A percentile compares a stretch with the other conserved stretches of the same genome.
Evolutionary conservation across 2,797 vertebrate species (phyloP).

Genomic region (Melanogrammus aeglefinus): DNA sequence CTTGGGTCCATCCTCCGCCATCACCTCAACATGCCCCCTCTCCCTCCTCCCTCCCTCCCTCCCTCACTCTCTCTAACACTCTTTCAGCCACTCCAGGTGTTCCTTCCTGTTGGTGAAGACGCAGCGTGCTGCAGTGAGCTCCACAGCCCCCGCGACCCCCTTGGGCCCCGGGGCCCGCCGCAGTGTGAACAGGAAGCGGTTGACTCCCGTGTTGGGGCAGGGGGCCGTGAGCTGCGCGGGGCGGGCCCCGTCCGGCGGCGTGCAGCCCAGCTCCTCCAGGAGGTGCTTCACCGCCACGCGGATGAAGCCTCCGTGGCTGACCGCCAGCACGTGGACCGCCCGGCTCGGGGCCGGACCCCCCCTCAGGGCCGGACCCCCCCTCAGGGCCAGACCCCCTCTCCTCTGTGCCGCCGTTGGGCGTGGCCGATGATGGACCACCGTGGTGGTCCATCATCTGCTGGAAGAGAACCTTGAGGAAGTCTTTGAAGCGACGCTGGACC

Average conservation of each 20-base stretch:
- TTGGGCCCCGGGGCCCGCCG: conserved; percentile 31
- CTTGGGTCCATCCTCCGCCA: too few relatives aligned
- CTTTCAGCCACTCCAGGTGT: conserved; percentile 70
- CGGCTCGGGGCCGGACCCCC: conserved; percentile 29
- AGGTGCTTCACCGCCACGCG: conserved; percentile 82
- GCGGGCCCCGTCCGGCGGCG: conserved; percentile 73
- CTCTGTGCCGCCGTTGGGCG: conserved; percentile 12
- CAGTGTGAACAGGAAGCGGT: conserved; percentile 81
- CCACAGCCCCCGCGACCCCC: conserved; percentile 38
- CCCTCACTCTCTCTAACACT: neutral
- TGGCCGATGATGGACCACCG: too few relatives aligned
- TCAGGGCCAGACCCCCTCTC: conserved; percentile 11
- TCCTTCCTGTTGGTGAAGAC: conserved; percentile 87
- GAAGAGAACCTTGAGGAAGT: conserved; percentile 86
- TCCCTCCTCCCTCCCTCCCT: neutral
- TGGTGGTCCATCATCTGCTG: conserved; percentile 71
- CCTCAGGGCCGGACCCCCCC: conserved; percentile 17
- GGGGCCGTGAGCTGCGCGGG: conserved; percentile 78
- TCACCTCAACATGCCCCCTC: neutral
- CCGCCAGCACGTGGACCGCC: conserved; percentile 78
- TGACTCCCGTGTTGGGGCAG: conserved; percentile 90
- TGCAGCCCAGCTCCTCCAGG: conserved; percentile 80
- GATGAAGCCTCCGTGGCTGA: conserved; percentile 94
- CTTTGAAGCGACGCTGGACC: conserved; percentile 84
- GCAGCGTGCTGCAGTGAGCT: conserved; percentile 70